A percentile compares a stretch with the other conserved stretches of the same genome.
phyloP scores from a whole-genome alignment of 2,888 invertebrate species.

The Aelia acuminata region DNA sequence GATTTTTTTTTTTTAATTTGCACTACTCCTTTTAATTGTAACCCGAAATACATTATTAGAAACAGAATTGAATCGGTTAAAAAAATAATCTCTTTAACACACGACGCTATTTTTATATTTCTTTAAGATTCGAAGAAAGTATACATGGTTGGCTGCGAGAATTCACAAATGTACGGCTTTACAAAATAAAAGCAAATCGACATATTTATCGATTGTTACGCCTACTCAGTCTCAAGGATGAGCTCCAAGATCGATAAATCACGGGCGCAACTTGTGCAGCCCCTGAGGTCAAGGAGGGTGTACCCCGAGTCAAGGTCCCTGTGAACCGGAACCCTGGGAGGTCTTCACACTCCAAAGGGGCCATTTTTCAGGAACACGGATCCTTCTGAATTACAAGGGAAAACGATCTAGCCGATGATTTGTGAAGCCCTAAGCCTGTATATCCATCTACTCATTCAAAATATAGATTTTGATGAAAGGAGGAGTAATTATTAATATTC shows the following conservation, averaged over 20 bases:
- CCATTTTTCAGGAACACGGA: not conserved
- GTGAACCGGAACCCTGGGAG: not conserved
- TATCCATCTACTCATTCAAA: no score
- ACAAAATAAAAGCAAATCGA: not conserved
- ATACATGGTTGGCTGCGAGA: not conserved
- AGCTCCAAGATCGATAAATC: not conserved
- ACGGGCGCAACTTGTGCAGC: not conserved
- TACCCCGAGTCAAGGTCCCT: not conserved
- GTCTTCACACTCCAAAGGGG: not conserved
- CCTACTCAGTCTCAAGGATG: constrained; percentile 5
- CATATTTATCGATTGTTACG: not conserved
- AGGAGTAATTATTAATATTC: no score
- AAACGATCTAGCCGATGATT: not conserved
- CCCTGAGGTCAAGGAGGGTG: not conserved
- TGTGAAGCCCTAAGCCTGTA: no score
- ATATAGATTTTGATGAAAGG: no score
- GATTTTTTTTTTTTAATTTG: no score
- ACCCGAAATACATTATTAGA: no score
- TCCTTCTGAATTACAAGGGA: not conserved
- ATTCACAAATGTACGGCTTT: not conserved
- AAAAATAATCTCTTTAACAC: no score
- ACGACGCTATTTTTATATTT: no score
- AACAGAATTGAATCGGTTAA: no score
- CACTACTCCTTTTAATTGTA: no score
- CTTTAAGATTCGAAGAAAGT: not conserved